Conservation (phyloP, 2,888 invertebrate genomes). For the Drosophila austrosaltans region DNA sequence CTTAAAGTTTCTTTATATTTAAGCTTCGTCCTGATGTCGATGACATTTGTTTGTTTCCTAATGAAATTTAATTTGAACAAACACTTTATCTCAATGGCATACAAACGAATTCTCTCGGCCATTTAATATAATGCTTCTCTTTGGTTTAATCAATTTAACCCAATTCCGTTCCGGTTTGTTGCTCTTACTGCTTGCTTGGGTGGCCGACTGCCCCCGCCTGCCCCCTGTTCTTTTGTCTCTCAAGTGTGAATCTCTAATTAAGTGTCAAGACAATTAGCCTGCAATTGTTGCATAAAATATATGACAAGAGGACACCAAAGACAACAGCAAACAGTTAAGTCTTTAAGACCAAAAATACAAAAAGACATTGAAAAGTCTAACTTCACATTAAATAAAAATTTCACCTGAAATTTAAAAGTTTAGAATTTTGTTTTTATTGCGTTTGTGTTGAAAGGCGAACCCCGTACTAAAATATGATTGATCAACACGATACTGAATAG, state of each 20-base stretch:
- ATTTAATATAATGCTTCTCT: constrained; percentile 35
- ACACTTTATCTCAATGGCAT: constrained; percentile 35
- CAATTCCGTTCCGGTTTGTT: constrained; percentile 48
- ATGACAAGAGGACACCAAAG: neutral
- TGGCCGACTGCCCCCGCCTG: neutral
- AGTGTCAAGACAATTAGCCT: constrained; percentile 5
- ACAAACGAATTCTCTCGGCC: constrained; percentile 31
- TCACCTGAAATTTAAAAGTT: neutral
- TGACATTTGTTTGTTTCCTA: constrained; percentile 41
- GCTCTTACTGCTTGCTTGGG: constrained; percentile 7
- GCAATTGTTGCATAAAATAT: neutral
- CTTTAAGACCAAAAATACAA: neutral
- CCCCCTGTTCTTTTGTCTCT: neutral
- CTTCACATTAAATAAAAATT: neutral
- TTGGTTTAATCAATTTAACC: constrained; percentile 65
- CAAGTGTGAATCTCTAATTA: constrained; percentile 15
- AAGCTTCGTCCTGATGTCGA: constrained; percentile 19
- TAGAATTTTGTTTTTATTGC: neutral
- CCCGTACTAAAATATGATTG: too few relatives aligned
- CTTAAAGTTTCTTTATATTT: constrained; percentile 35
- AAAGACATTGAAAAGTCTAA: too few relatives aligned
- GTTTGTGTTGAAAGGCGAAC: too few relatives aligned
- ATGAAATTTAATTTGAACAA: constrained; percentile 56
- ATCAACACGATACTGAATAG: too few relatives aligned
- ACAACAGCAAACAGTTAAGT: neutral